Evolutionary conservation across 2,888 invertebrate genomes (phyloP), one percentile per base, ranked within the genome.

Genomic region (Panorpa germanica): DNA sequence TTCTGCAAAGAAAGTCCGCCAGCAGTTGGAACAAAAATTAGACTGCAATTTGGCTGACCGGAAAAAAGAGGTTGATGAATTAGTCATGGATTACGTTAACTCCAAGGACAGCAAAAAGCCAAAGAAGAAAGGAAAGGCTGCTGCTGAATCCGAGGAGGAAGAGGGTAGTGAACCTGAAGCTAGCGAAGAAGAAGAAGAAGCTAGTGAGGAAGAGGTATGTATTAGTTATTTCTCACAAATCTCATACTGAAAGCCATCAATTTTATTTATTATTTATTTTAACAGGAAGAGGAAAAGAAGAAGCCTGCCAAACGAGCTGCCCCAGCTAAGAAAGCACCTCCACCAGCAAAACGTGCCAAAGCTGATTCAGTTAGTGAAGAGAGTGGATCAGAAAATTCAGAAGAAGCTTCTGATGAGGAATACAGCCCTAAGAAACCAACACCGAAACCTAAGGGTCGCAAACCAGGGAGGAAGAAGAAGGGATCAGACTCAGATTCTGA

Each of bases 1-100:
- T 39, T 82, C 91, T 4, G 76, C 85, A 5, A 91, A 90, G 49
- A 83, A 83, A 52, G 85, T 93, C 10, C 70, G 90, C 25, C 73
- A 75, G 49, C 73, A 80, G 45, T 57, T 93, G 39, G 86, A 91
- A 51, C 70, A 76, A 40, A 75, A 76, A 43, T 61, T 88, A 6
- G 74, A 71, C 20, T 61, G 70, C 28, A 81, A 86, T 42, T 59
- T 93, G 25, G 57, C 71, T 5, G 66, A 53, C 27, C 77, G 83
- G 44, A 86, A 81, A 54, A 75, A 80, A 48, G 70, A 83, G 50
- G 80, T 91, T n/a, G 85, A 88, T 48, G 67, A 73, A 40, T 57
- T 90, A 36, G 81, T 90, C 5, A 80, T 86, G 77, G 77, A 81
- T 39, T 73, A 70, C 42, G 64, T 67, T 3, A 56, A 55, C 38